Evolutionary conservation across 2,797 vertebrate genomes (phyloP), one percentile per base, ranked within the genome.

Genomic region (Crocidura indochinensis): DNA sequence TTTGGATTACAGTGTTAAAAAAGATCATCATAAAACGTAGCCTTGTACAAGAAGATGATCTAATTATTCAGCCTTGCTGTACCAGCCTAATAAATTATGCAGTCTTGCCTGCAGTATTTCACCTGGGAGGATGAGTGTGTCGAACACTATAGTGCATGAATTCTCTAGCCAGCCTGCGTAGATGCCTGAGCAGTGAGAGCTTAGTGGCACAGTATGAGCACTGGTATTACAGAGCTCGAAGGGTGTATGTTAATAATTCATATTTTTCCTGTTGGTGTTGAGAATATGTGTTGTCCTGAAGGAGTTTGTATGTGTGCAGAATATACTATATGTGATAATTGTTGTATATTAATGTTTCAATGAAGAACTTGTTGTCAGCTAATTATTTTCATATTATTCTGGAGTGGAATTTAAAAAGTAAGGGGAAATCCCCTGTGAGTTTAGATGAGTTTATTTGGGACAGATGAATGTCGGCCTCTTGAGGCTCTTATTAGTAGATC

Each of bases 241-340:
- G 75, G 96, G 83, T 77, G 29, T 53, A 38, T 72, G 92, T 97
- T 96, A 97, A 96, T 96, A 97, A 97, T 97, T 97, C 84, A 97
- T 96, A 94, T 96, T 94, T 93, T 84, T 96, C 96, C 85, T 93
- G 60, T 73, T 94, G 86, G 77, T 77, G 62, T 96, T 96, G 93
- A 95, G 91, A 95, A 96, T 93, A 90, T 84, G 86, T 89, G 92
- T 96, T 94, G 94, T 95, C 12, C 56, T 77, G 17, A 47, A 92
- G 68, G 49, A 38, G 29, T 10, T 84, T 88, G 31, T 64, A 60
- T 79, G 29, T 6, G 73, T 38, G 64, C 71, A 76, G 69, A 93
- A 77, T 91, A 92, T 75, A 71, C 20, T 75, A 87, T 94, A 83
- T 92, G 84, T 96, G 84, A 95, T 97, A 94, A 97, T 96, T 96